phyloP scores from a whole-genome alignment of 2,888 invertebrate species.

The Gordius sp. region DNA sequence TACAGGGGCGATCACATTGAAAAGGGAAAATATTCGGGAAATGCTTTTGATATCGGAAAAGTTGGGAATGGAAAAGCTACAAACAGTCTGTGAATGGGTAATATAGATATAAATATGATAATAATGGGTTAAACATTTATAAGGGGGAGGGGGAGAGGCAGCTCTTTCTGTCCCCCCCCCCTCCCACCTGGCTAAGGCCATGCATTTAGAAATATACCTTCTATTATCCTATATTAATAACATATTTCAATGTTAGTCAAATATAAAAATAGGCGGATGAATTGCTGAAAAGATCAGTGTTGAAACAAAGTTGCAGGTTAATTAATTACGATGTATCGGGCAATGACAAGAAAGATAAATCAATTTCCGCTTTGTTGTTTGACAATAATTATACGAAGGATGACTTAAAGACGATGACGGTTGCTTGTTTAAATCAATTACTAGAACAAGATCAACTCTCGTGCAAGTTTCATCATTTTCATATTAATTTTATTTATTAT shows the following conservation, averaged over 20 bases:
- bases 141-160: too few species aligned
- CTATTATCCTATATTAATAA: too few species aligned
- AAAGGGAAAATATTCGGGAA: not conserved
- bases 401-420: not conserved
- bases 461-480: not conserved
- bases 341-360: not conserved
- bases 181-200: too few species aligned
- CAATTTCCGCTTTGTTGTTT: not conserved
- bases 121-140: not conserved
- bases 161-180: too few species aligned
- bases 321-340: not conserved
- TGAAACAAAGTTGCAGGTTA: not conserved
- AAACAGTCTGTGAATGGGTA: conserved; percentile 1
- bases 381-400: not conserved
- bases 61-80: not conserved
- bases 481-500: not conserved
- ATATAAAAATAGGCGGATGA: not conserved
- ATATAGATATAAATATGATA: not conserved
- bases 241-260: too few species aligned
- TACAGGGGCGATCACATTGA: not conserved
- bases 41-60: not conserved
- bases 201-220: too few species aligned
- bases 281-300: not conserved
- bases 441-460: not conserved
- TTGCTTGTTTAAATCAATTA: not conserved